Evolutionary conservation across 2,113 vertebrate species (phyloP).

Genomic region (Cathartes aura): DNA sequence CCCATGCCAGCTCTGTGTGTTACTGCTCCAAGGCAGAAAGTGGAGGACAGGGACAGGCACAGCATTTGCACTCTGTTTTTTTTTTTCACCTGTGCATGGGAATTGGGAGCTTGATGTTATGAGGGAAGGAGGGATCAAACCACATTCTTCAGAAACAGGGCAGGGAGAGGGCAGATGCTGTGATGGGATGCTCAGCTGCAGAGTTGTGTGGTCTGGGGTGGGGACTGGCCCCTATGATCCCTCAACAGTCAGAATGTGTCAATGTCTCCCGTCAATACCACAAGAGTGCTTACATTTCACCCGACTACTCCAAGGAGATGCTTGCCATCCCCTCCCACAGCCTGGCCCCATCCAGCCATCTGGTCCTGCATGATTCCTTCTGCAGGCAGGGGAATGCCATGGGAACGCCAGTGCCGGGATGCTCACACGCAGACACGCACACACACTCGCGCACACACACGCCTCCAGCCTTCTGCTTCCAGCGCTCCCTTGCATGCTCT

Average conservation of each 20-base stretch:
- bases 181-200: not conserved
- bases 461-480: constrained; percentile 54
- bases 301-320: not conserved
- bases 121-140: not conserved
- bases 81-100: not conserved
- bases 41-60: not conserved
- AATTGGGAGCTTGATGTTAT: not conserved
- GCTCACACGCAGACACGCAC: constrained; percentile 4
- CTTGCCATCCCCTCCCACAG: not conserved
- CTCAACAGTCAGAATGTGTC: not conserved
- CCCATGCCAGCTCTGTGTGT: not conserved
- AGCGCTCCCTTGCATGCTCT: constrained; percentile 17
- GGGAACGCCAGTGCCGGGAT: not conserved
- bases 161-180: not conserved
- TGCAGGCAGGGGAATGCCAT: constrained; percentile 46
- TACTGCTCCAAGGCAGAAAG: not conserved
- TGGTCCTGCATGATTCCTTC: constrained; percentile 19
- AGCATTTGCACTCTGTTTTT: not conserved
- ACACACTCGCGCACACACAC: not conserved
- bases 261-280: not conserved
- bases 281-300: not conserved
- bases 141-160: not conserved
- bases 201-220: not conserved
- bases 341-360: constrained; percentile 25
- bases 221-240: not conserved